Evolutionary conservation across 2,888 invertebrate genomes (phyloP), one percentile per base, ranked within the genome.

Genomic region (Eupeodes latifasciatus): DNA sequence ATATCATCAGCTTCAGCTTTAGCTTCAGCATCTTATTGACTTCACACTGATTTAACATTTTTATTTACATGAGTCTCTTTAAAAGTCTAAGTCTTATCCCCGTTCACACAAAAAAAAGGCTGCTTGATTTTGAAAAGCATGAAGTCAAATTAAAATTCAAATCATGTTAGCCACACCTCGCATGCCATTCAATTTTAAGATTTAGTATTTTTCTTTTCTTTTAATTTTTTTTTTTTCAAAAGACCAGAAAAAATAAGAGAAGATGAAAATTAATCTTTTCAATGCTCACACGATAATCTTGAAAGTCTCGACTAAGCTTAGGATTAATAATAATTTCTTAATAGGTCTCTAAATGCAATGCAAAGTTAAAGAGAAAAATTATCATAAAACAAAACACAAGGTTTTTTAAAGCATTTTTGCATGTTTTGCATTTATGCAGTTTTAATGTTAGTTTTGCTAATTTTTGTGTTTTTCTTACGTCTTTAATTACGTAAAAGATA

Each of bases 151-250:
- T 61, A 64, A 59, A 81, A 76, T 74, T 71, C 34, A 80, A 79
- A 83, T 83, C 81, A 77, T 77, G 75, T 69, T 64, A 59, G 85
- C 57, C 81, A 85, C 88, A 84, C 81, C 77, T 81, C 9, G 40
- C 64, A 74, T 16, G 77, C 67, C 64, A 67, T 61, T 75, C 75
- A 75, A 44, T 75, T 40, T 61, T 61, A 0, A 27, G 19, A 64
- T 47, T 47, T 19, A 14, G 40, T 40, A 40, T 40, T 40, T 40
- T 40, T 40, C 27, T 27, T 27, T 27, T 27, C n/a, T n/a, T n/a
- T n/a, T n/a, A n/a, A 27, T 2, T 27, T 40, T 40, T 40, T 5
- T 40, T 7, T 1, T 19, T 49, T 40, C 40, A 2, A 62, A 16
- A 62, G 61, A 40, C 16, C 40, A 9, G 14, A 16, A 10, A 16